Base-by-base conservation (phyloP, 2,113 vertebrate genomes). In the Cryptomyrus ogoouensis region DNA sequence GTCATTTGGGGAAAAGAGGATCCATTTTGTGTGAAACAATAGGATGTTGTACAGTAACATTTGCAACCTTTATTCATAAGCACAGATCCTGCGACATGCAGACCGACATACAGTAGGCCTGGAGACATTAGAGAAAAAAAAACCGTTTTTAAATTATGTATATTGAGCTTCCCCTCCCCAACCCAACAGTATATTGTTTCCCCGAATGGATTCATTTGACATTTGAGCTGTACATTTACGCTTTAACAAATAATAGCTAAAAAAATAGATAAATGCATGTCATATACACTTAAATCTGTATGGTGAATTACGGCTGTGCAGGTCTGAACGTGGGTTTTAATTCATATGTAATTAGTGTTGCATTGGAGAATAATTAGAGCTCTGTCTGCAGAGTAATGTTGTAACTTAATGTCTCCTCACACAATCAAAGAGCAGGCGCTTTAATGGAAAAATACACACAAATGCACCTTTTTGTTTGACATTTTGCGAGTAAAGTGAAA, bases 91-190 rank as follows among this genome's bases (percentile, higher is more conserved):
- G 74, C 49, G 77, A 46, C 80, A 84, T 77, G 42, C 5, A 53
- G 74, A 56, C 42, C 52, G 19, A 35, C 24, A 39, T 47, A 58
- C n/a, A 42, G n/a, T 80, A 89, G 89, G 80, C 80, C 77, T 24
- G 24, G 42, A 42, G 87, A 66, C 87, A 88, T 85, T 12, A 49
- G 83, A 62, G 52, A 44, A 7, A 49, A 86, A 83, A 88, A 88
- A 89, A n/a, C 8, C 42, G 50, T 21, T 46, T 89, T 85, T 89
- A 52, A 89, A 89, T 89, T 58, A 89, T 89, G 83, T 83, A 89
- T 85, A n/a, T 56, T 49, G 77, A 62, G 70, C 70, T 42, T 84
- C 42, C 52, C 49, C 39, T 89, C 35, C 39, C 44, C 35, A 24
- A 6, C 80, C 52, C 24, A 58, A 39, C 13, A 46, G 77, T 89